These are phyloP conservation scores for Tinamus major DNA, from an alignment of 2,797 vertebrate species.

Conservation along the genomic window DNA sequence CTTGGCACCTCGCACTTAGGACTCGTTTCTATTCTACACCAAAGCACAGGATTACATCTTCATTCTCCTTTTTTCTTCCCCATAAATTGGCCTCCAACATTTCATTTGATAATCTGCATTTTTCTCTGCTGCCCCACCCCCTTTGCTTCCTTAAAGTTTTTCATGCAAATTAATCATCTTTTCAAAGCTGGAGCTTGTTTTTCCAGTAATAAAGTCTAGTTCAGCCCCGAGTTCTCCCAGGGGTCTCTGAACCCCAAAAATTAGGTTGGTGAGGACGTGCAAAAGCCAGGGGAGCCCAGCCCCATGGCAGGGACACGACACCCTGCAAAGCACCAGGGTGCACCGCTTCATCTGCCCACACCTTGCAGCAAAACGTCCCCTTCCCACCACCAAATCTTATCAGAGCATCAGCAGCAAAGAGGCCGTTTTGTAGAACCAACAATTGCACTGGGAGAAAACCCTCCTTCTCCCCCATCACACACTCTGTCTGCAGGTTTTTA, in stretches of 20 bases:
- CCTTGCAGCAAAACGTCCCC: neutral
- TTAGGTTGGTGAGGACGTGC: neutral
- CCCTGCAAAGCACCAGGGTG: neutral
- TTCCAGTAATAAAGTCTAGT: neutral
- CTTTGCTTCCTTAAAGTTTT: neutral
- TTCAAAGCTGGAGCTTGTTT: neutral
- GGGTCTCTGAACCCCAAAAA: neutral
- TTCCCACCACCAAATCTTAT: neutral
- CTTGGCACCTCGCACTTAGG: fast-evolving
- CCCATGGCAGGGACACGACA: fast-evolving
- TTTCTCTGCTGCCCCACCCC: neutral
- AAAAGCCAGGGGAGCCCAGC: neutral
- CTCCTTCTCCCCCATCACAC: neutral
- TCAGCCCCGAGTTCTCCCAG: neutral
- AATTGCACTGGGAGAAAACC: neutral
- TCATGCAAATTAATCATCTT: neutral
- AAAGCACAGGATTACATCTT: neutral
- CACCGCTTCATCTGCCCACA: neutral
- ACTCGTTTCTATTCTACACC: neutral
- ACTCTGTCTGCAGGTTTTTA: too few relatives aligned
- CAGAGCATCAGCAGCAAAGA: neutral
- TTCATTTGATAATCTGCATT: neutral
- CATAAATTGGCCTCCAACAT: neutral
- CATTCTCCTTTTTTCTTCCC: neutral
- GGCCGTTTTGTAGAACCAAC: too few relatives aligned